Conservation (phyloP, 2,888 invertebrate genomes). For the Drosophila fulvimacula region DNA sequence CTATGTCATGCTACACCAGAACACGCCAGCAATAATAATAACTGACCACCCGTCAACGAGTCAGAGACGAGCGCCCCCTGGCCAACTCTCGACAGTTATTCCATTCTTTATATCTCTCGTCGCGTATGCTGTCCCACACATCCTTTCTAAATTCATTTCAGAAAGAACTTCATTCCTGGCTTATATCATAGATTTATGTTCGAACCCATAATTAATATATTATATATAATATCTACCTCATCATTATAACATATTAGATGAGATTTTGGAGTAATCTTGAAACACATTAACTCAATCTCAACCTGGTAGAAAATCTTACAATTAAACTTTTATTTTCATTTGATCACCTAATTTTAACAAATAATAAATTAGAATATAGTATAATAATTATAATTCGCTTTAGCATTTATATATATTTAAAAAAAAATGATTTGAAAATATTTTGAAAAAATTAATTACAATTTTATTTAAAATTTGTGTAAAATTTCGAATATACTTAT, state of each 20-base stretch:
- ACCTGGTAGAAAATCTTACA: neutral
- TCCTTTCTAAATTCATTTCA: neutral
- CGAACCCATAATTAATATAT: neutral
- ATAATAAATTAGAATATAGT: too few relatives aligned
- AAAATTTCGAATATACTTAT: too few relatives aligned
- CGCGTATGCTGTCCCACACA: neutral
- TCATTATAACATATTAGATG: neutral
- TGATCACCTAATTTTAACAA: neutral
- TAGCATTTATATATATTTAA: too few relatives aligned
- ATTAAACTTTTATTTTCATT: neutral
- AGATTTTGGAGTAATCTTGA: neutral
- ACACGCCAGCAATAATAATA: slow-evolving; percentile 50
- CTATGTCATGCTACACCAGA: slow-evolving; percentile 17
- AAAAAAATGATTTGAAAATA: too few relatives aligned
- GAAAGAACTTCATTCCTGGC: neutral
- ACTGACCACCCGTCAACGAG: slow-evolving; percentile 37
- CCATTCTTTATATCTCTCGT: slow-evolving; percentile 34
- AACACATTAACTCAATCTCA: neutral
- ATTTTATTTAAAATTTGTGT: too few relatives aligned
- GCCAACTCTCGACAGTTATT: slow-evolving; percentile 39
- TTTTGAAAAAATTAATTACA: too few relatives aligned
- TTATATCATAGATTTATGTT: neutral
- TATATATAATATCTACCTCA: neutral
- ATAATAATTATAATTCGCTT: too few relatives aligned
- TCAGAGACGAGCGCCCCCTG: neutral